Percentiles rank a stretch among this genome's conserved stretches.
These are phyloP conservation scores for Polydrusus tereticollis DNA, from an alignment of 2,888 invertebrate species.

Conservation along the genomic window DNA sequence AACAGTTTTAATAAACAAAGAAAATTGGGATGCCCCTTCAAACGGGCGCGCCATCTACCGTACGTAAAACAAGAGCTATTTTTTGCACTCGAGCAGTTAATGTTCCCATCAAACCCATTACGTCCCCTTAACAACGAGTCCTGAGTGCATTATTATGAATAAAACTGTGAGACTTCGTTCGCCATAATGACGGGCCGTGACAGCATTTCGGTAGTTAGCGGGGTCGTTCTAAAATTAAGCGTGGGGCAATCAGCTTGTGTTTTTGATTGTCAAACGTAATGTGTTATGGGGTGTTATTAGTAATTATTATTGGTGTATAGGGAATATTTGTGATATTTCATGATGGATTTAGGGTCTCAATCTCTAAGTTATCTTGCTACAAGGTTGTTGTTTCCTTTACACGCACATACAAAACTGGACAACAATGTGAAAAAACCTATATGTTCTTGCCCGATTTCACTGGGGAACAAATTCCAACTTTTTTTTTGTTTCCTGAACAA, in stretches of 20 bases:
- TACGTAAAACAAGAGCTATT: conserved; percentile 27
- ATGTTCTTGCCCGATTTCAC: no score
- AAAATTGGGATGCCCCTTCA: background rate
- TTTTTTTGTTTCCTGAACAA: no score
- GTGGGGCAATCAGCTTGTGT: conserved; percentile 19
- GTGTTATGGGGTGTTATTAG: conserved; percentile 26
- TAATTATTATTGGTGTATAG: conserved; percentile 21
- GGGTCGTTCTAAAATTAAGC: conserved; percentile 43
- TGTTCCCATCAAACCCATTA: conserved; percentile 52
- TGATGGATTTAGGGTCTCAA: conserved; percentile 1
- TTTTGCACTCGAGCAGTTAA: conserved; percentile 49
- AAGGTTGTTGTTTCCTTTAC: no score
- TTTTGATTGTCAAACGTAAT: conserved; percentile 23
- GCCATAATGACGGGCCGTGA: conserved; percentile 38
- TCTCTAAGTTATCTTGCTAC: background rate
- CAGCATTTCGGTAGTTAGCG: conserved; percentile 38
- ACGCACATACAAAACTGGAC: no score
- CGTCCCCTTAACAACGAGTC: conserved; percentile 48
- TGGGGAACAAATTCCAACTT: no score
- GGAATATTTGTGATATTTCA: conserved; percentile 8
- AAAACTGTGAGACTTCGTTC: conserved; percentile 44
- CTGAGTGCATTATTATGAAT: conserved; percentile 53
- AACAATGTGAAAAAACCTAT: no score
- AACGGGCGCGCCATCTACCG: conserved; percentile 5
- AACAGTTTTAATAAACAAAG: background rate